Evolutionary conservation across 2,888 invertebrate species (phyloP), one percentile per base, ranked within the genome.

Genomic region (Bombylius discolor): DNA sequence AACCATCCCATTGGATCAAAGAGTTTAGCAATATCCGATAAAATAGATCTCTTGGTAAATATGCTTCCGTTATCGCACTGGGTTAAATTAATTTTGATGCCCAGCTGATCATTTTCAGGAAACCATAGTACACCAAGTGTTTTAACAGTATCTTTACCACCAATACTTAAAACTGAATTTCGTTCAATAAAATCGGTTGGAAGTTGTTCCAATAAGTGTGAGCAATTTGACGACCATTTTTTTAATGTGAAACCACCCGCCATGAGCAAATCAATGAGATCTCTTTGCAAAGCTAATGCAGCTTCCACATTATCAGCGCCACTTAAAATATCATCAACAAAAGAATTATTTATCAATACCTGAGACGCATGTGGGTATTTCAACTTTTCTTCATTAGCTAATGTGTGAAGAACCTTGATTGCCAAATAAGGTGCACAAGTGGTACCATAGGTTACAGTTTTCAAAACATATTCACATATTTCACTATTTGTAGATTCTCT

Each of bases 301-400:
- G 53, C 51, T 46, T 32, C 32, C 1, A 56, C 8, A 14, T n/a
- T n/a, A 45, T 57, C 55, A 7, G 42, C n/a, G 12, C 56, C 56
- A 12, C 36, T 47, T 4, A 54, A 11, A 5, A 54, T 14, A 45
- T 59, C 55, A 51, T 59, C 59, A 7, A 59, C 52, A 44, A 57
- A 59, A 42, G 52, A 57, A 39, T 50, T 47, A 31, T 52, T 47
- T 12, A 42, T 6, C 5, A 53, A 31, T 14, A 32, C 33, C 31
- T 48, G 34, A 4, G 57, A 45, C 13, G 59, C 63, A 14, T 57
- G 4, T 1, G 62, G 61, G 32, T 34, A 49, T 3, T 45, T 44
- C 1, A 39, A n/a, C 31, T 44, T 49, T 13, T 54, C 33, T 23
- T 54, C 54, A n/a, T 45, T 13, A n/a, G 32, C 42, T 12, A 54